Percentiles rank a stretch among this genome's conserved stretches.
phyloP scores from a whole-genome alignment of 1,140 invertebrate genomes.

The Lepidostoma basale region DNA sequence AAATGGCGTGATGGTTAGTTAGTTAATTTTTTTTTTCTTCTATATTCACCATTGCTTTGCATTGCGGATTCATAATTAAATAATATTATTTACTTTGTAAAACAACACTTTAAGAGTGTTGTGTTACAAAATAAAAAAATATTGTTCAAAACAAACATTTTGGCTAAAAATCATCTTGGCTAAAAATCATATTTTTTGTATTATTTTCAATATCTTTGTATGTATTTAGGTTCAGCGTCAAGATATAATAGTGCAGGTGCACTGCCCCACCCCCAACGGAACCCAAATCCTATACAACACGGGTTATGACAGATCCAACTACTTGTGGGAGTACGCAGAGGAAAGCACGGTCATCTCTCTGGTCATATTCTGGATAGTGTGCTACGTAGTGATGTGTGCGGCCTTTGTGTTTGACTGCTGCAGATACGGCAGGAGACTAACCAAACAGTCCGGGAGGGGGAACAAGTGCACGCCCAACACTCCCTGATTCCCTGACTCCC shows the following conservation, averaged over 20 bases:
- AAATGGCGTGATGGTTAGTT: too few relatives aligned
- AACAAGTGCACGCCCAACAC: slow-evolving; percentile 58
- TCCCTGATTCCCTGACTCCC: slow-evolving; percentile 47
- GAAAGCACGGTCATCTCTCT: slow-evolving; percentile 64
- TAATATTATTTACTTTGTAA: too few relatives aligned
- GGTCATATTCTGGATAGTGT: slow-evolving; percentile 64
- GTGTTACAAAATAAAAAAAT: too few relatives aligned
- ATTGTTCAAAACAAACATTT: too few relatives aligned
- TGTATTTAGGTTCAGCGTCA: slow-evolving; percentile 75
- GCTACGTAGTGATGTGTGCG: slow-evolving; percentile 63
- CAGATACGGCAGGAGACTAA: slow-evolving; percentile 54
- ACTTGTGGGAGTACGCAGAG: slow-evolving; percentile 60
- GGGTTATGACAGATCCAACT: slow-evolving; percentile 57
- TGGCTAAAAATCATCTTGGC: too few relatives aligned
- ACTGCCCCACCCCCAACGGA: slow-evolving; percentile 79
- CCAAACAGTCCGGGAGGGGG: slow-evolving; percentile 50
- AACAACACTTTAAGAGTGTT: too few relatives aligned
- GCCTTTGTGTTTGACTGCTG: slow-evolving; percentile 67
- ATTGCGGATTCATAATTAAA: too few relatives aligned
- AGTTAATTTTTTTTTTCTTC: too few relatives aligned
- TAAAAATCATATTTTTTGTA: too few relatives aligned
- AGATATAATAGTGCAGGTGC: slow-evolving; percentile 81
- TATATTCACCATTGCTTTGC: too few relatives aligned
- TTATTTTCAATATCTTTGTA: too few relatives aligned
- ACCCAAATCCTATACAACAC: slow-evolving; percentile 70